These are phyloP conservation scores for Acanthosoma haemorrhoidale DNA, from an alignment of 2,888 invertebrate genomes.

Conservation along the genomic window DNA sequence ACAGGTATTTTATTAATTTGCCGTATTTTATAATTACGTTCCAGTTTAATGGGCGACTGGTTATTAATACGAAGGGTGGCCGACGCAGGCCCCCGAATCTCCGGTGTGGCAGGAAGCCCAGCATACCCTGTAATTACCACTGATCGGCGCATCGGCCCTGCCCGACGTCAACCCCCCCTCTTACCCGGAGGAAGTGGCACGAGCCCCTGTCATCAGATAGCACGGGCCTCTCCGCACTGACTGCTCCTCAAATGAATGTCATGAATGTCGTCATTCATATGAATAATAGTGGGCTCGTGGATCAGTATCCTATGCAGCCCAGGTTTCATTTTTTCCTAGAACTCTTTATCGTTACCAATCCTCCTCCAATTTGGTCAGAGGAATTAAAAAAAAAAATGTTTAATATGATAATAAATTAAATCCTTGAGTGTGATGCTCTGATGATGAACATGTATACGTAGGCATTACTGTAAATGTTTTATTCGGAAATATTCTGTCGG, in stretches of 20 bases:
- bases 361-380: neutral
- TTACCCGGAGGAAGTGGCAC: slow-evolving; percentile 1
- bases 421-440: neutral
- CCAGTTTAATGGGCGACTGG: neutral
- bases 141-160: neutral
- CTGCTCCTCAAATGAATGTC: too few relatives aligned
- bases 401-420: neutral
- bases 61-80: neutral
- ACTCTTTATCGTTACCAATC: too few relatives aligned
- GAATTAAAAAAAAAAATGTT: neutral
- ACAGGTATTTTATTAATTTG: neutral
- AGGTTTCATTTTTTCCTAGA: neutral
- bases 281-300: neutral
- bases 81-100: slow-evolving; percentile 8
- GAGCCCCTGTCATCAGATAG: neutral
- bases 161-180: too few relatives aligned
- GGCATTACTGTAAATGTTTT: too few relatives aligned
- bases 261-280: neutral
- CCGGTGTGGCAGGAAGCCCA: slow-evolving; percentile 1
- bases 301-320: neutral
- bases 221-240: too few relatives aligned
- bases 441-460: too few relatives aligned
- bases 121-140: neutral
- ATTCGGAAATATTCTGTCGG: too few relatives aligned
- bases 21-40: neutral